Percentiles rank a stretch among this genome's conserved stretches.
These are phyloP conservation scores for Loriculus beryllinus DNA, from an alignment of 2,797 vertebrate species.

Conservation along the genomic window DNA sequence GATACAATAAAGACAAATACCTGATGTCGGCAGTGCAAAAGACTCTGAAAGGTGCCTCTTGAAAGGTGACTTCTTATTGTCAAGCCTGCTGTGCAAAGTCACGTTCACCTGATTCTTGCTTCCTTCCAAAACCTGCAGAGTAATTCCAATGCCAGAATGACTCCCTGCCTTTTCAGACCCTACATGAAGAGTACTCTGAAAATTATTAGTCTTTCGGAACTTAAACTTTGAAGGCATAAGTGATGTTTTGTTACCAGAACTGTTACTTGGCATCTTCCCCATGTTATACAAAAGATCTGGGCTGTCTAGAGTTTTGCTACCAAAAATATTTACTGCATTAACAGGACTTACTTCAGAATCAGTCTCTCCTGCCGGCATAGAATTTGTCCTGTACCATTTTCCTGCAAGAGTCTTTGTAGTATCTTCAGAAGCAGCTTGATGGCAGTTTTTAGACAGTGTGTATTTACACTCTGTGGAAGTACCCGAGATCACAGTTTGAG, in stretches of 20 bases:
- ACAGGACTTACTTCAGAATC: constrained; percentile 14
- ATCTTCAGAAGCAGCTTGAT: not conserved
- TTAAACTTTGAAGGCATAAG: constrained; percentile 63
- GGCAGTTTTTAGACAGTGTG: not conserved
- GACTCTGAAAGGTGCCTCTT: constrained; percentile 84
- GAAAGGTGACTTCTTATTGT: constrained; percentile 71
- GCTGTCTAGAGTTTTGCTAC: constrained; percentile 16
- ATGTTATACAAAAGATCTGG: constrained; percentile 20
- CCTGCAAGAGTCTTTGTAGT: not conserved
- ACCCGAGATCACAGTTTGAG: not conserved
- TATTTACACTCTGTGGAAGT: not conserved
- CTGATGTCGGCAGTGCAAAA: constrained; percentile 75
- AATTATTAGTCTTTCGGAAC: constrained; percentile 70
- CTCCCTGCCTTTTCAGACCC: constrained; percentile 17
- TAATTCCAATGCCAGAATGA: constrained; percentile 25
- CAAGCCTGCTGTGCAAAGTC: constrained; percentile 15
- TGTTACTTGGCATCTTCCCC: not conserved
- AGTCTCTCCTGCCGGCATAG: constrained; percentile 60
- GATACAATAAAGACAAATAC: constrained; percentile 72
- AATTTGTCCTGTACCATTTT: constrained; percentile 57
- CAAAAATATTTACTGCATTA: not conserved
- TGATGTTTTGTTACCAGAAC: constrained; percentile 6
- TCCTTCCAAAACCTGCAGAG: constrained; percentile 43
- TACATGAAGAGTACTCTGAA: not conserved
- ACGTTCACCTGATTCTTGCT: constrained; percentile 23